Evolutionary conservation across 2,888 invertebrate species (phyloP), one percentile per base, ranked within the genome.

Genomic region (Melanostoma mellinum): DNA sequence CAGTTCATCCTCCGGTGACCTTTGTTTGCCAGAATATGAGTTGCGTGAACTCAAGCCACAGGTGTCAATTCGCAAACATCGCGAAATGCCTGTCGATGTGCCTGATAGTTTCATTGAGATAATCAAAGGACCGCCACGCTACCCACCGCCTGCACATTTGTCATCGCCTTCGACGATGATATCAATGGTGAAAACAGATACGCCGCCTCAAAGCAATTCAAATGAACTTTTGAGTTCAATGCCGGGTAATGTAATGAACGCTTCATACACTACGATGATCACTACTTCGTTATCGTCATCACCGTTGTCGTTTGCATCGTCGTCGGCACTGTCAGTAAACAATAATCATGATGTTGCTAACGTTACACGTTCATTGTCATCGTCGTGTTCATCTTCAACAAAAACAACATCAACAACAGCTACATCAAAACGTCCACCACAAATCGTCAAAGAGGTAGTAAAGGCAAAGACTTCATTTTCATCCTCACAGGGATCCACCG

Each of bases 101-200:
- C 97, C 97, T 3, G 97, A 96, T 85, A 94, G 95, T 88, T 97
- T 97, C 92, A 94, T 97, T 86, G 96, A 96, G 89, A 93, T 95
- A 86, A 95, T 95, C 90, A 97, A 97, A 93, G 93, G 93, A 2
- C 93, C 94, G 52, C 94, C 94, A 48, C 94, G 94, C 88, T 94
- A 94, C 89, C 94, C 94, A 56, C 92, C 93, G 87, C 93, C 93
- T 87, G 88, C 89, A 6, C 90, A 90, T 85, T 84, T 91, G n/a
- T 89, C 90, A 4, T 90, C 91, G 35, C 87, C 89, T 5, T 86
- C 87, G 50, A 89, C 89, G 46, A 89, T 90, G 77, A 85, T 90
- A 74, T 88, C 90, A 36, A 90, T 90, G 33, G 88, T 86, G 4
- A 89, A 88, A 20, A 89, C 89, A 4, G 88, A 89, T 60, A 81